Evolutionary conservation across 2,113 vertebrate species (phyloP), one percentile per base, ranked within the genome.

Genomic region (Nerophis ophidion): DNA sequence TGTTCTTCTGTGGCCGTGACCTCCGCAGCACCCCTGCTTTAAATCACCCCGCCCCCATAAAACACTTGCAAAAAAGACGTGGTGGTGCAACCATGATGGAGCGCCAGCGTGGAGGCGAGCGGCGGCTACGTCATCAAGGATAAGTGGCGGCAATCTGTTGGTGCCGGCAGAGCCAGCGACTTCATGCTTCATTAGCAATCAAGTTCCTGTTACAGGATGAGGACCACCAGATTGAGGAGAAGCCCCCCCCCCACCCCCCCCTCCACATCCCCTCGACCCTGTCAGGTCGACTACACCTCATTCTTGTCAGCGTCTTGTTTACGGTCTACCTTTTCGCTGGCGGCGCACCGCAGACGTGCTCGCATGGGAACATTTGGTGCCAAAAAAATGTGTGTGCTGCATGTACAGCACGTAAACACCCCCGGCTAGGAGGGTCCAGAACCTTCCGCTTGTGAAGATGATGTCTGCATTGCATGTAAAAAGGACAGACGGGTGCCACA

Each of bases 121-220:
- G 45, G 47, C 7, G 65, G 56, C 74, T 68, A 82, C 72, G 75
- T 84, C 84, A 81, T 84, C 79, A 80, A 77, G 62, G 76, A 71
- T 85, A 79, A 87, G 84, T 63, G 66, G 80, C 58, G 80, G 84
- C 83, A 79, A 88, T 85, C 78, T 87, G 84, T 82, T 82, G 84
- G 78, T 74, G 70, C 64, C 68, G 11, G 75, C 76, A 77, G 84
- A 84, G 76, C 71, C 77, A 71, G 72, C 57, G 67, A 72, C 84
- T 87, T 87, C 78, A 83, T 65, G 82, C 81, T 81, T 86, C 85
- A 84, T 87, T 86, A 84, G 72, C 81, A 84, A 82, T 81, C 79
- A 81, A 81, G 76, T 75, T 83, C 82, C 75, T 4, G 38, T 35
- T 75, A 40, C 26, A 35, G 57, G 72, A 61, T 42, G 73, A 77